A percentile compares a stretch with the other conserved stretches of the same genome.
Conservation (phyloP, 2,797 vertebrate species). For the Acipenser transmontanus region DNA sequence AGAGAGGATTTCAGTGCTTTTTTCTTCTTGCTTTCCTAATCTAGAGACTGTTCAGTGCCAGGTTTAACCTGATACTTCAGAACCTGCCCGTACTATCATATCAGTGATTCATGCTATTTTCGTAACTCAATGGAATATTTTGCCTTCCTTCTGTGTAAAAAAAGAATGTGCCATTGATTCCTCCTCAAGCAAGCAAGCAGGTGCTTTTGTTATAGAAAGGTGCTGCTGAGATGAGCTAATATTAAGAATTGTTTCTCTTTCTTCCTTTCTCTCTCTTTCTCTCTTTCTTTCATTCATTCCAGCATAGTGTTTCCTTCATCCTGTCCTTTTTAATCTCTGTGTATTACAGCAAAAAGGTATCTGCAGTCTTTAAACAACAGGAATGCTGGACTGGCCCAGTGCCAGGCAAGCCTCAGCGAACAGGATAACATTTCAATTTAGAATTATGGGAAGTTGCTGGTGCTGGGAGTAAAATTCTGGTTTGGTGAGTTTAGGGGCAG, state of each 20-base stretch:
- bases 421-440: slow-evolving; percentile 59
- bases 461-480: slow-evolving; percentile 83
- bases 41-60: too few species aligned
- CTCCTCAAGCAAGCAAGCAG: too few species aligned
- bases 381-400: slow-evolving; percentile 58
- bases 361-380: slow-evolving; percentile 52
- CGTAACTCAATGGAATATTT: too few species aligned
- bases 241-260: neutral
- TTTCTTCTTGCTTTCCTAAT: too few species aligned
- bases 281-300: neutral
- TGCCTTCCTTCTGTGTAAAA: too few species aligned
- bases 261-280: neutral
- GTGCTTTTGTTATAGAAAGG: too few species aligned
- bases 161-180: too few species aligned
- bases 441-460: slow-evolving; percentile 67
- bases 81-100: too few species aligned
- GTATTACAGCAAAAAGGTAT: slow-evolving; percentile 39
- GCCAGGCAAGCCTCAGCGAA: slow-evolving; percentile 50
- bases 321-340: neutral
- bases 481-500: slow-evolving; percentile 93
- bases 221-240: neutral
- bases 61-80: too few species aligned
- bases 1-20: slow-evolving; percentile 23
- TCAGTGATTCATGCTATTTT: too few species aligned
- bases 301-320: neutral